Evolutionary conservation across 1,140 invertebrate genomes (phyloP), one percentile per base, ranked within the genome.

Genomic region (Diplogasteroides magnus): DNA sequence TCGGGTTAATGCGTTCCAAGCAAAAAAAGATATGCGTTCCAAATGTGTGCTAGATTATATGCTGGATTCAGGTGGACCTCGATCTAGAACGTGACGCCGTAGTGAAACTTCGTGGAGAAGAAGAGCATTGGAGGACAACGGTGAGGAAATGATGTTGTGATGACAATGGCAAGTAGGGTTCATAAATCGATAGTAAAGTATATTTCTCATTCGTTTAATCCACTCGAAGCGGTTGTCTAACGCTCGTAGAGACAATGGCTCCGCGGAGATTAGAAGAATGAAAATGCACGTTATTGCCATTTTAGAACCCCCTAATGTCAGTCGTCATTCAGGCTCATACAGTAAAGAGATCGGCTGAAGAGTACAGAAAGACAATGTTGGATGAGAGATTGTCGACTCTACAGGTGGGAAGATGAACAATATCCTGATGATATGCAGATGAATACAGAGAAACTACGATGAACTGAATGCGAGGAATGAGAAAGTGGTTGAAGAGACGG

Each of bases 391-490:
- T 68, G 13, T 26, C 57, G 13, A 61, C 23, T 31, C 66, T 68
- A 2, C 66, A n/a, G n/a, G n/a, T n/a, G n/a, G n/a, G n/a, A n/a
- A n/a, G n/a, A n/a, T n/a, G n/a, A n/a, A n/a, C n/a, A n/a, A n/a
- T n/a, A n/a, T n/a, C n/a, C n/a, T n/a, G n/a, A n/a, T n/a, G n/a
- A n/a, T n/a, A n/a, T n/a, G n/a, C n/a, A n/a, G n/a, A n/a, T n/a
- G n/a, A n/a, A n/a, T n/a, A n/a, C n/a, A 68, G 66, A 2, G 48
- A n/a, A 68, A 31, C n/a, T 68, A 68, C 57, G 66, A 68, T 29
- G 28, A 31, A 15, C 26, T 56, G 15, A 29, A 63, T 19, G 57
- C 64, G 14, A 48, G 64, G 64, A 65, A 65, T 37, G 48, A 48
- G 23, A 37, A 31, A 23, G 58, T 48, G 13, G 66, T 56, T 48